Conservation (phyloP, 2,888 invertebrate genomes). For the Portevinia maculata region DNA sequence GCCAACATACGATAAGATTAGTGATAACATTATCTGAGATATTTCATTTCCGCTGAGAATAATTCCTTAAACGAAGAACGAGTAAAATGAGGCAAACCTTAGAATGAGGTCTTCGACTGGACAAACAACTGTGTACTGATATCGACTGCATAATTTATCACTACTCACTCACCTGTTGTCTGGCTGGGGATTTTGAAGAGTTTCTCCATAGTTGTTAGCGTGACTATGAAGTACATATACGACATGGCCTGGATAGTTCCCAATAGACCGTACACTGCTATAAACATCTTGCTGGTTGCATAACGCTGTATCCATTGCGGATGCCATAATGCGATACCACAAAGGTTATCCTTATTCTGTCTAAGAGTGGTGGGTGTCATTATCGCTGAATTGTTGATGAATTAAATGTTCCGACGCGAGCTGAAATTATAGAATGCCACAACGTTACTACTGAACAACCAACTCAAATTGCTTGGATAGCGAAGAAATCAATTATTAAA, state of each 20-base stretch:
- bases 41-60: slow-evolving; percentile 88
- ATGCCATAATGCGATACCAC: slow-evolving; percentile 85
- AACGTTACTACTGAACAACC: slow-evolving; percentile 38
- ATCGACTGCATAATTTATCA: background rate
- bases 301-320: slow-evolving; percentile 85
- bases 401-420: slow-evolving; percentile 13
- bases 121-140: slow-evolving; percentile 19
- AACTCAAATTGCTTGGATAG: slow-evolving; percentile 40
- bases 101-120: slow-evolving; percentile 13
- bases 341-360: slow-evolving; percentile 77
- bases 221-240: slow-evolving; percentile 86
- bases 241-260: slow-evolving; percentile 87
- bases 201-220: slow-evolving; percentile 87
- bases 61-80: slow-evolving; percentile 83
- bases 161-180: slow-evolving; percentile 84
- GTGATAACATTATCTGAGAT: slow-evolving; percentile 86
- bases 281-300: slow-evolving; percentile 85
- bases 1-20: slow-evolving; percentile 86
- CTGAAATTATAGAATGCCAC: slow-evolving; percentile 22
- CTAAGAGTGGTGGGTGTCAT: slow-evolving; percentile 40
- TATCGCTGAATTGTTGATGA: background rate
- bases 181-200: slow-evolving; percentile 88
- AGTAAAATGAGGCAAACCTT: background rate
- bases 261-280: slow-evolving; percentile 86
- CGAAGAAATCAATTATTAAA: slow-evolving; percentile 59